phyloP scores from a whole-genome alignment of 1,140 invertebrate species.

The Bombus balteatus region DNA sequence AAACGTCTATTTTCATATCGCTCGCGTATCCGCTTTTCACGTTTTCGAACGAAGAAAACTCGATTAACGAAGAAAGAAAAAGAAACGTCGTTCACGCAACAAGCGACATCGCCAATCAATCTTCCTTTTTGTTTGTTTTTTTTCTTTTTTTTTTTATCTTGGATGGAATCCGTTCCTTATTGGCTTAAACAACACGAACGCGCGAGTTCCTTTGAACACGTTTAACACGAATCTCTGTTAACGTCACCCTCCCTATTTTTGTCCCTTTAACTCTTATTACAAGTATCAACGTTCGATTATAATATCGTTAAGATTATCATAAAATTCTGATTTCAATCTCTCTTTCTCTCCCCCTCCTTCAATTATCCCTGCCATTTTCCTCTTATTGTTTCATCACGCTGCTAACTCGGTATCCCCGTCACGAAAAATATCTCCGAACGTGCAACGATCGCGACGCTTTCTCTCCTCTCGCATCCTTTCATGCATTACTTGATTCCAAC shows the following conservation, averaged over 20 bases:
- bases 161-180: slow-evolving; percentile 79
- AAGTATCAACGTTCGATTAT: slow-evolving; percentile 55
- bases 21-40: neutral
- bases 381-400: slow-evolving; percentile 16
- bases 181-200: slow-evolving; percentile 70
- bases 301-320: slow-evolving; percentile 58
- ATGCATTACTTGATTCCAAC: slow-evolving; percentile 70
- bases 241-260: slow-evolving; percentile 27
- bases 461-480: slow-evolving; percentile 39
- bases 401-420: neutral
- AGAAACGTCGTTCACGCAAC: slow-evolving; percentile 40
- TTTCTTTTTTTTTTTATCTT: slow-evolving; percentile 53
- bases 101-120: slow-evolving; percentile 14
- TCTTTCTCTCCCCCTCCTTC: neutral
- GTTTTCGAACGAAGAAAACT: slow-evolving; percentile 41
- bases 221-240: slow-evolving; percentile 51
- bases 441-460: slow-evolving; percentile 23
- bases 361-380: neutral
- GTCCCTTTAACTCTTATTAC: slow-evolving; percentile 38
- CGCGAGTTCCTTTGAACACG: slow-evolving; percentile 62
- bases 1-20: too few relatives aligned
- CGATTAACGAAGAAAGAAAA: slow-evolving; percentile 1
- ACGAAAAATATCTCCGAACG: slow-evolving; percentile 50
- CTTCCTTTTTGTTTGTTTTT: neutral
- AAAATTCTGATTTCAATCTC: slow-evolving; percentile 52